Evolutionary conservation across 1,140 invertebrate genomes (phyloP), one percentile per base, ranked within the genome.

Genomic region (Euura lappo): DNA sequence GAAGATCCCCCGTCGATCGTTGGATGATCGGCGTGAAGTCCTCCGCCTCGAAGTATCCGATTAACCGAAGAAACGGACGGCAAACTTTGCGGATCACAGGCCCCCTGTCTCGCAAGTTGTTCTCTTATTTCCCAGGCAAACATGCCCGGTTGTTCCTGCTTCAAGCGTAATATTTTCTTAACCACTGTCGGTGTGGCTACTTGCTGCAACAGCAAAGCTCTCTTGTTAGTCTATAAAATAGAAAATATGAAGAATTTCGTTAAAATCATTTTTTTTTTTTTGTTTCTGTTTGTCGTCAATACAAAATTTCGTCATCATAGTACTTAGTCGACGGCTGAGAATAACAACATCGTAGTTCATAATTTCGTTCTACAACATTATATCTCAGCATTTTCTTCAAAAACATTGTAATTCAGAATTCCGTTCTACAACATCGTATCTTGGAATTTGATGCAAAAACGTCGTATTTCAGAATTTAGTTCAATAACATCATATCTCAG

Each of bases 21-120:
- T 2, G 83, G 81, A 75, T 85, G 83, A 73, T 87, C 87, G 2
- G 84, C 78, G 46, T 87, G 87, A 60, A 87, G 78, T 4, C 94
- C 93, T 70, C 94, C 94, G 84, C 97, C 97, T 68, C 97, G 90
- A 45, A 98, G 91, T 79, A 99, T 98, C 75, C 97, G 90, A 88
- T 98, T 98, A 67, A 98, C 97, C 7, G 96, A 98, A 72, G 96
- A 97, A 64, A 98, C 97, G 47, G 96, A 97, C 2, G 97, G 96
- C 76, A 98, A 94, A 67, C 93, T 93, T 81, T 93, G 93, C 0
- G 94, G 93, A 84, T 96, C 95, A 81, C 95, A 97, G 70, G 96
- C 93, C 65, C 95, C 91, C 80, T 96, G 95, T 10, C 93, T 91
- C 11, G 96, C 91, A 71, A 98, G 88, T 77, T 95, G 91, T 81